These are phyloP conservation scores for Phyto melanocephala DNA, from an alignment of 2,888 invertebrate genomes.

Conservation along the genomic window DNA sequence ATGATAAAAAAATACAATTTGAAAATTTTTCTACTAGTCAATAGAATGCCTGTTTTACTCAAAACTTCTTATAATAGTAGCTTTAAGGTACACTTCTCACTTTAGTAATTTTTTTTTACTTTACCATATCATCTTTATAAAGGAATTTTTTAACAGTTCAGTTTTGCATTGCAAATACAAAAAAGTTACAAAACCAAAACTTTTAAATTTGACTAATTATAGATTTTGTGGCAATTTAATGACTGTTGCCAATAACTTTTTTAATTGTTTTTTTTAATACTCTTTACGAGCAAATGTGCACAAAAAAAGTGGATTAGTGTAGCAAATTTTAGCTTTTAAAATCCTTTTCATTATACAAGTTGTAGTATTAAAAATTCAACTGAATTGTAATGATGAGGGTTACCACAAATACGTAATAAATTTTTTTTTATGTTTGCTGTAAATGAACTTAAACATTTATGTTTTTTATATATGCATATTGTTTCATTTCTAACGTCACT, in stretches of 20 bases:
- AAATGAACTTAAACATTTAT: no score
- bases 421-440: no score
- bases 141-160: not conserved
- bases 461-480: no score
- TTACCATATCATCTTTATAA: not conserved
- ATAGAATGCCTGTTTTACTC: no score
- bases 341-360: no score
- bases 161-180: not conserved
- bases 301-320: not conserved
- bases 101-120: not conserved
- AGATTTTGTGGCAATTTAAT: not conserved
- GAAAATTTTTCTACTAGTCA: no score
- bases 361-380: no score
- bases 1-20: no score
- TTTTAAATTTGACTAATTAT: not conserved
- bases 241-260: not conserved
- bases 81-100: not conserved
- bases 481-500: no score
- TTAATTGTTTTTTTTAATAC: not conserved
- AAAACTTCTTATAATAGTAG: no score
- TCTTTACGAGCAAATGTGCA: not conserved
- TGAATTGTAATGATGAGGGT: no score
- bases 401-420: no score
- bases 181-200: not conserved
- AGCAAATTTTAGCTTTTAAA: not conserved